Evolutionary conservation across 2,888 invertebrate genomes (phyloP).

Genomic region (Machimus atricapillus): DNA sequence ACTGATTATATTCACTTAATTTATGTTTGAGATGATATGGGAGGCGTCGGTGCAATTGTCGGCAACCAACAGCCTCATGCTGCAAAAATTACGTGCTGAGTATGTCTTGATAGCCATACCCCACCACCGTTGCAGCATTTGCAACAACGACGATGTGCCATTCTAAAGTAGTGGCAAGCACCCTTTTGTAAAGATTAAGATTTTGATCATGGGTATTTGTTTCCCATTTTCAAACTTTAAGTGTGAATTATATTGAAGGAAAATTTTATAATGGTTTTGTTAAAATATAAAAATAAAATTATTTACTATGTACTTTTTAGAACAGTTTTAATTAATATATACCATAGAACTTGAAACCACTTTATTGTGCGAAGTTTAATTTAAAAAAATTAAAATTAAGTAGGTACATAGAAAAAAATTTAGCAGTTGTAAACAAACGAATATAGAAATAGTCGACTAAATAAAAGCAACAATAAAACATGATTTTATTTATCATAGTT

Average conservation of each 20-base stretch:
- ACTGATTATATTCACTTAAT: too few relatives aligned
- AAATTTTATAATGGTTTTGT: neutral
- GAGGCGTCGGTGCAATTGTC: conserved; percentile 42
- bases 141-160: conserved; percentile 28
- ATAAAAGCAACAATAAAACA: too few relatives aligned
- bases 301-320: neutral
- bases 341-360: too few relatives aligned
- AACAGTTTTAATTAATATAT: too few relatives aligned
- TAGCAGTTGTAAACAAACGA: too few relatives aligned
- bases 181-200: conserved; percentile 48
- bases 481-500: too few relatives aligned
- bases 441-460: too few relatives aligned
- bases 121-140: conserved; percentile 64
- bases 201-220: neutral
- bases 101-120: conserved; percentile 89
- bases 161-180: conserved; percentile 54
- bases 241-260: neutral
- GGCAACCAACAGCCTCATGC: conserved; percentile 69
- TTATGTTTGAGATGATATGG: too few relatives aligned
- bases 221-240: neutral
- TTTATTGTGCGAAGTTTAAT: too few relatives aligned
- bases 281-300: neutral
- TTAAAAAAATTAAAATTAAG: too few relatives aligned
- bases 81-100: conserved; percentile 81
- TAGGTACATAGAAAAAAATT: too few relatives aligned